Conservation (phyloP, 2,888 invertebrate genomes). For the Caenorhabditis becei region DNA sequence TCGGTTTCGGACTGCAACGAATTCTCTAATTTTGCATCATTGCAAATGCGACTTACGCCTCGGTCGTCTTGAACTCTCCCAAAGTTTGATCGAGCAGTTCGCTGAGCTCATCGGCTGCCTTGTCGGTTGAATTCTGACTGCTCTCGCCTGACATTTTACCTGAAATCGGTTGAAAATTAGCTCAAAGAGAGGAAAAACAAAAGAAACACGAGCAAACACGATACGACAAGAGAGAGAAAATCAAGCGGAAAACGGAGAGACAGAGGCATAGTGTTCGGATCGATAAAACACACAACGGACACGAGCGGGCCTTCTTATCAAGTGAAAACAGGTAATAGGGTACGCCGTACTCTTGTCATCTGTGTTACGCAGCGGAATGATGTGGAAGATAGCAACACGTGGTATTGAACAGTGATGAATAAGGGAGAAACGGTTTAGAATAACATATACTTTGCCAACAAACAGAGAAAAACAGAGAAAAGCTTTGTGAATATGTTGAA, state of each 20-base stretch:
- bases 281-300: constrained; percentile 49
- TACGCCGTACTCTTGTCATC: constrained; percentile 30
- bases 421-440: too few relatives aligned
- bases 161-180: not conserved
- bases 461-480: too few relatives aligned
- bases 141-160: constrained; percentile 53
- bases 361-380: not conserved
- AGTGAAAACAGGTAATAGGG: constrained; percentile 19
- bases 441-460: too few relatives aligned
- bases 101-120: constrained; percentile 59
- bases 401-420: too few relatives aligned
- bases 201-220: constrained; percentile 17
- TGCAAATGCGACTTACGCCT: constrained; percentile 38
- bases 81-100: constrained; percentile 64
- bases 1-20: constrained; percentile 23
- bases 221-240: not conserved
- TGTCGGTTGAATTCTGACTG: constrained; percentile 9
- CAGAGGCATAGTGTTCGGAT: constrained; percentile 11
- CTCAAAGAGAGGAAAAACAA: not conserved
- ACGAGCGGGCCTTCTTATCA: constrained; percentile 31
- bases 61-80: constrained; percentile 50
- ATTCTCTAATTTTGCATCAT: constrained; percentile 17
- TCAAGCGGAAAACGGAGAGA: constrained; percentile 8
- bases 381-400: too few relatives aligned
- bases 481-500: too few relatives aligned